Conservation (phyloP, 2,888 invertebrate genomes). For the Mythimna albipuncta region DNA sequence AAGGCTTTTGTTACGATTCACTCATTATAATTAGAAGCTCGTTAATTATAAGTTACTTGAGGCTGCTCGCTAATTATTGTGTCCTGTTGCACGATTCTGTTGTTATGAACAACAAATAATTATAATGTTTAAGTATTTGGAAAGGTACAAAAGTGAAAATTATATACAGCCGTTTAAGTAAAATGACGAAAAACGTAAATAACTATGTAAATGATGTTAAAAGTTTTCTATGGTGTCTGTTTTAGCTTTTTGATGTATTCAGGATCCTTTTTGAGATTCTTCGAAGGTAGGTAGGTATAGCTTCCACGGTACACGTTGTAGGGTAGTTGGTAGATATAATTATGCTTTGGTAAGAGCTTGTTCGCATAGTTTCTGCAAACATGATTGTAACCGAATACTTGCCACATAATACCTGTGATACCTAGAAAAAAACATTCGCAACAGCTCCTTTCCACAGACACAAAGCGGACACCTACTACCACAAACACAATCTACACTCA, state of each 20-base stretch:
- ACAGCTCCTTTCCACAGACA: background rate
- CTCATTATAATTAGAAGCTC: slow-evolving; percentile 55
- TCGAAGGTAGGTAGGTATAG: background rate
- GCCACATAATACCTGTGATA: background rate
- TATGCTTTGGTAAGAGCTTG: background rate
- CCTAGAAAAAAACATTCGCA: background rate
- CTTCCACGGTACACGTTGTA: background rate
- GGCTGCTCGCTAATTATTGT: slow-evolving; percentile 39
- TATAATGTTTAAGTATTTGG: slow-evolving; percentile 18
- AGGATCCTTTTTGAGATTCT: background rate
- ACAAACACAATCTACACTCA: background rate
- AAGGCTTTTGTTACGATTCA: slow-evolving; percentile 56
- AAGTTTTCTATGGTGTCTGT: too few relatives aligned
- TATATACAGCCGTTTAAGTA: background rate
- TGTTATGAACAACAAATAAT: slow-evolving; percentile 18
- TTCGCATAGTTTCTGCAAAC: background rate
- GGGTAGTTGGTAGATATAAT: background rate
- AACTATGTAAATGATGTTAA: too few relatives aligned
- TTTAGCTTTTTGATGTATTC: background rate
- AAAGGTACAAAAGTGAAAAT: slow-evolving; percentile 20
- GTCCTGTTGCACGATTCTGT: slow-evolving; percentile 30
- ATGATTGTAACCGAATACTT: background rate
- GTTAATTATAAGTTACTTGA: slow-evolving; percentile 51
- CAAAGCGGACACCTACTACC: slow-evolving; percentile 10
- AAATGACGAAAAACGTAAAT: too few relatives aligned